Evolutionary conservation across 2,113 vertebrate species (phyloP).

Genomic region (Tupaia chinensis): DNA sequence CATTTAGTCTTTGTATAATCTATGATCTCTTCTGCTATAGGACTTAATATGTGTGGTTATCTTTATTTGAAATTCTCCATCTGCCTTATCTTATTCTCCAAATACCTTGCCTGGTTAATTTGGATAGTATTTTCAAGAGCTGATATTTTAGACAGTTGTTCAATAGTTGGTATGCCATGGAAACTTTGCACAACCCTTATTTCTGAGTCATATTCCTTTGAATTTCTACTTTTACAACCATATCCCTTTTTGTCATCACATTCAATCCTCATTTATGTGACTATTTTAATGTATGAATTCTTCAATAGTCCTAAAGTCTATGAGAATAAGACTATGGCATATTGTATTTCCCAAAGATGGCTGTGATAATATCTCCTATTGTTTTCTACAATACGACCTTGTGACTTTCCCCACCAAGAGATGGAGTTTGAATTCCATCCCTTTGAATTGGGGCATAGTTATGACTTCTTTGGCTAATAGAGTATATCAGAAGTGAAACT

Average conservation of each 20-base stretch:
- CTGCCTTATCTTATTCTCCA: neutral
- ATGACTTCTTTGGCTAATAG: neutral
- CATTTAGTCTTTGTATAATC: neutral
- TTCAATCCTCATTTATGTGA: conserved; percentile 18
- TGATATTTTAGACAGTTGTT: neutral
- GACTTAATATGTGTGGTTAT: neutral
- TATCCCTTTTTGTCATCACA: neutral
- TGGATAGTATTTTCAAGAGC: neutral
- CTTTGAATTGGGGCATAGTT: neutral
- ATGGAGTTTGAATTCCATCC: neutral
- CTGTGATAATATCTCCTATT: neutral
- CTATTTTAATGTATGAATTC: conserved; percentile 29
- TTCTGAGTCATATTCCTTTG: neutral
- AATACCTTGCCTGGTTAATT: neutral
- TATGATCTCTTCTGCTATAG: neutral
- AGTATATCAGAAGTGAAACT: conserved; percentile 9
- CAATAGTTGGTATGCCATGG: neutral
- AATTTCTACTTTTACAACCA: conserved; percentile 18
- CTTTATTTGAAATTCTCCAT: conserved; percentile 40
- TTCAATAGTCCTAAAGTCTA: conserved; percentile 33
- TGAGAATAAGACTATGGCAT: neutral
- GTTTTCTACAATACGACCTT: neutral
- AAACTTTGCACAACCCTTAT: neutral
- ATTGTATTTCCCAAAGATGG: conserved; percentile 23
- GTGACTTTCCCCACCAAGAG: neutral